Evolutionary conservation across 1,140 invertebrate species (phyloP).

Genomic region (Listronotus oregonensis): DNA sequence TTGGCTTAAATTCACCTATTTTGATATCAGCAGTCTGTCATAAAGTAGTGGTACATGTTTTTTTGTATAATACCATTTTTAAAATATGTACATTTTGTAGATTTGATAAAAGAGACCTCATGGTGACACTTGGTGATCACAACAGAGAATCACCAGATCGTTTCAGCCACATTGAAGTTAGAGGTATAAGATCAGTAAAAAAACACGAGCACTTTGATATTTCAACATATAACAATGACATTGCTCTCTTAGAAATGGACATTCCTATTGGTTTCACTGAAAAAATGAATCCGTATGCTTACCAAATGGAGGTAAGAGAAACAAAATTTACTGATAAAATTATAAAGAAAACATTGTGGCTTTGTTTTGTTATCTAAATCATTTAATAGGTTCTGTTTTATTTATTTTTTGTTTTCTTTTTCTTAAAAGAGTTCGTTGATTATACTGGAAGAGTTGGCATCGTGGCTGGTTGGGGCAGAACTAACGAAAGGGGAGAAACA

Average conservation of each 20-base stretch:
- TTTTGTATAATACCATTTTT: too few species aligned
- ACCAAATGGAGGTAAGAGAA: conserved; percentile 61
- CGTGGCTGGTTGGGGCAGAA: conserved; percentile 78
- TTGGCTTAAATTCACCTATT: too few species aligned
- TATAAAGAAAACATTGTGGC: too few species aligned
- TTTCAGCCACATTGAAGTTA: conserved; percentile 40
- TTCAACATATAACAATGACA: conserved; percentile 78
- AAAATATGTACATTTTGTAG: conserved; percentile 43
- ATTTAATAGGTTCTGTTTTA: too few species aligned
- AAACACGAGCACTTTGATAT: conserved; percentile 72
- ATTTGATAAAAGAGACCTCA: conserved; percentile 56
- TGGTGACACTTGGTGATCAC: conserved; percentile 58
- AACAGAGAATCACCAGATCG: conserved; percentile 51
- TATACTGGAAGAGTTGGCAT: conserved; percentile 69
- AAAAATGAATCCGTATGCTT: conserved; percentile 73
- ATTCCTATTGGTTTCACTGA: conserved; percentile 65
- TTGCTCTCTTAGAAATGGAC: conserved; percentile 75
- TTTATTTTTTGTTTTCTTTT: not conserved
- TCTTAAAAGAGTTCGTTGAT: conserved; percentile 51
- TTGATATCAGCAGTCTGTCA: too few species aligned
- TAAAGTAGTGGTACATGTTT: too few species aligned
- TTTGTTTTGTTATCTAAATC: too few species aligned
- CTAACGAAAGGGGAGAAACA: conserved; percentile 65
- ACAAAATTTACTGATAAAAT: too few species aligned
- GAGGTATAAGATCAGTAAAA: conserved; percentile 57